A percentile compares a stretch with the other conserved stretches of the same genome.
phyloP scores from a whole-genome alignment of 2,888 invertebrate genomes.

The Drosophila engyochracea region DNA sequence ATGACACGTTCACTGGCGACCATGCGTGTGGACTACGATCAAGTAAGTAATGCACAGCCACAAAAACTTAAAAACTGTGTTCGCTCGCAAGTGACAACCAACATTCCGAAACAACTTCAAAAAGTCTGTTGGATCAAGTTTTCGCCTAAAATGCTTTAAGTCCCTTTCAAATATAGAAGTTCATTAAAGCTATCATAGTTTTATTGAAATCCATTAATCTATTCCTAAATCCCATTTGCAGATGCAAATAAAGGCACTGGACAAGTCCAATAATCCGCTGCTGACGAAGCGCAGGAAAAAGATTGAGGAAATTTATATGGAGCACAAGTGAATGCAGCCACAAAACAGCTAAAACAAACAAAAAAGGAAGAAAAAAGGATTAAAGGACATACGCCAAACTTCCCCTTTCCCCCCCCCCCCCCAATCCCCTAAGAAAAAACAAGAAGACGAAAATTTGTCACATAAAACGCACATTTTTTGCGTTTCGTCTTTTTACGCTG shows the following conservation, averaged over 20 bases:
- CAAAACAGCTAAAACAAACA: slow-evolving; percentile 13
- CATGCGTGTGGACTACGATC: slow-evolving; percentile 99
- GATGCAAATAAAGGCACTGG: slow-evolving; percentile 96
- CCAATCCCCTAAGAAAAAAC: not conserved
- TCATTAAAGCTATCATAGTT: not conserved
- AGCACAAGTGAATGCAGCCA: slow-evolving; percentile 41
- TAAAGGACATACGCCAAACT: slow-evolving; percentile 44
- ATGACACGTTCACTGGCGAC: slow-evolving; percentile 99
- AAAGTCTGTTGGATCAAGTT: not conserved
- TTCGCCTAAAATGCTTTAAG: not conserved
- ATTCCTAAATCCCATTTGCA: slow-evolving; percentile 78
- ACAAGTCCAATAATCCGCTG: slow-evolving; percentile 96
- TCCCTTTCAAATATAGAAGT: not conserved
- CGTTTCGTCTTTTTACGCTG: slow-evolving; percentile 7
- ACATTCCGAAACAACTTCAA: not conserved
- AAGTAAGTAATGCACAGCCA: slow-evolving; percentile 85
- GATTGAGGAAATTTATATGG: slow-evolving; percentile 75
- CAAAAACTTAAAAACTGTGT: not conserved
- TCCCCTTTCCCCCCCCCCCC: not conserved
- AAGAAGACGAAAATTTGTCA: slow-evolving; percentile 12
- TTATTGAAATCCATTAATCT: not conserved
- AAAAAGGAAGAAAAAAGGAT: slow-evolving; percentile 11
- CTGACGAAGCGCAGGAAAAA: slow-evolving; percentile 92
- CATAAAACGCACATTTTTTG: slow-evolving; percentile 13
- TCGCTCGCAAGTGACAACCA: not conserved